Conservation (phyloP, 2,797 vertebrate species). For the Tangara arthus region DNA sequence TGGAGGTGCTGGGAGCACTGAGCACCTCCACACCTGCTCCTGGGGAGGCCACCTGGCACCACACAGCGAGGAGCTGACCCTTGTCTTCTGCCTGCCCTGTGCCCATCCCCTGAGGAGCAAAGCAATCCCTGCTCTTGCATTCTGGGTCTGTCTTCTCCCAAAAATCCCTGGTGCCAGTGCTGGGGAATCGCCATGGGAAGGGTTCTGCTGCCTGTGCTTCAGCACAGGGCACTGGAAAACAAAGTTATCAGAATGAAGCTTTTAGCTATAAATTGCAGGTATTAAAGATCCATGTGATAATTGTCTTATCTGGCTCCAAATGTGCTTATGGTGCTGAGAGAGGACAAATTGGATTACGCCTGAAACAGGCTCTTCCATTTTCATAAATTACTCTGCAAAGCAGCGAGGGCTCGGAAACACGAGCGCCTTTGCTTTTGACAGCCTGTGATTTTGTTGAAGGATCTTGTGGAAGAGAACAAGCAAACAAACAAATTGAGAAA, state of each 20-base stretch:
- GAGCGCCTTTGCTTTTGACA: neutral
- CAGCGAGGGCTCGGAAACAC: neutral
- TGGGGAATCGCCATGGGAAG: rapidly evolving
- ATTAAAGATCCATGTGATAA: conserved; percentile 61
- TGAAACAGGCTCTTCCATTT: conserved; percentile 44
- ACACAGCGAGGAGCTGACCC: rapidly evolving
- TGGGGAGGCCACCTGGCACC: neutral
- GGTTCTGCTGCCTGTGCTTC: neutral
- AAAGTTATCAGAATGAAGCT: conserved; percentile 28
- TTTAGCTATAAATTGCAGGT: conserved; percentile 55
- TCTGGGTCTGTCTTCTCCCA: neutral
- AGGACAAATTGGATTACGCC: conserved; percentile 43
- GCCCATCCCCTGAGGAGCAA: neutral
- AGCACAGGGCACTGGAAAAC: neutral
- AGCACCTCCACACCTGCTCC: rapidly evolving
- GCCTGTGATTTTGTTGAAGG: conserved; percentile 1
- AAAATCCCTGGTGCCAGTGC: rapidly evolving
- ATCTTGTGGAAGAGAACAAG: neutral
- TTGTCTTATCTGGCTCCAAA: conserved; percentile 59
- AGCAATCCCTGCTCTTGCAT: neutral
- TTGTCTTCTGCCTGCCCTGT: neutral
- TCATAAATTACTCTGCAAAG: conserved; percentile 6
- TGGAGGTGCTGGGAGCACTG: rapidly evolving
- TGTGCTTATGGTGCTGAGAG: conserved; percentile 41
- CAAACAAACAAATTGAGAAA: neutral